Conservation (phyloP, 1,140 invertebrate species). For the Megalopta genalis region DNA sequence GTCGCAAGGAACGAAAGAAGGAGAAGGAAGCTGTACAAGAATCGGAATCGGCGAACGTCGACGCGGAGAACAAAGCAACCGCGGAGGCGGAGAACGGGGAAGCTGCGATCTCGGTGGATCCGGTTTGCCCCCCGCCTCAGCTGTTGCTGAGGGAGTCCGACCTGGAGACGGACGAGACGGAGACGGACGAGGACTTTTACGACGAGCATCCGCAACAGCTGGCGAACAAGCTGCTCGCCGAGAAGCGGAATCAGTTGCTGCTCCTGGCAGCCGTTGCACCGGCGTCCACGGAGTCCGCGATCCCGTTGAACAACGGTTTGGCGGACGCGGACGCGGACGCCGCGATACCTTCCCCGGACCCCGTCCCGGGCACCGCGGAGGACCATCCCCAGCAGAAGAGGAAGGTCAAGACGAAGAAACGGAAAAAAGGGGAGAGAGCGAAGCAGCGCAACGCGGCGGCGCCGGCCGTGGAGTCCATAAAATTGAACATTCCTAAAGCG, state of each 20-base stretch:
- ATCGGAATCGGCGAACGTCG: conserved; percentile 42
- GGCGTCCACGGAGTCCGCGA: conserved; percentile 45
- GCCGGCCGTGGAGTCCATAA: conserved; percentile 70
- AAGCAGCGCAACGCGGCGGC: conserved; percentile 55
- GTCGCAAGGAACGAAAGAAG: conserved; percentile 73
- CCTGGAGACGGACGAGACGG: conserved; percentile 89
- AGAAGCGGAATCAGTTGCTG: conserved; percentile 86
- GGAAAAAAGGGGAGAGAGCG: conserved; percentile 75
- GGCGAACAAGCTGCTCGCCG: conserved; percentile 85
- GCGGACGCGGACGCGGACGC: conserved; percentile 65
- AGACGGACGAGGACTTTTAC: conserved; percentile 93
- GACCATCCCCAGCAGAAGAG: conserved; percentile 70
- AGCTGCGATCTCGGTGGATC: conserved; percentile 10
- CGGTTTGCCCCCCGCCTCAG: conserved; percentile 26
- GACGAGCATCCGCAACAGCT: conserved; percentile 88
- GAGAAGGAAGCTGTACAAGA: conserved; percentile 64
- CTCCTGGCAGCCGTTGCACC: conserved; percentile 80
- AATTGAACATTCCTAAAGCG: conserved; percentile 78
- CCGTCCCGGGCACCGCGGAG: conserved; percentile 1
- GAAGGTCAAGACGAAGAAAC: conserved; percentile 82
- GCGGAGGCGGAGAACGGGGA: conserved; percentile 53
- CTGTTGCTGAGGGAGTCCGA: conserved; percentile 86
- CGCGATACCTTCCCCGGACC: conserved; percentile 34
- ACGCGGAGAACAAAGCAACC: conserved; percentile 68
- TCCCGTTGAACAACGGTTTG: conserved; percentile 82